Evolutionary conservation across 2,797 vertebrate species (phyloP).

Genomic region (Psittacula derbiana): DNA sequence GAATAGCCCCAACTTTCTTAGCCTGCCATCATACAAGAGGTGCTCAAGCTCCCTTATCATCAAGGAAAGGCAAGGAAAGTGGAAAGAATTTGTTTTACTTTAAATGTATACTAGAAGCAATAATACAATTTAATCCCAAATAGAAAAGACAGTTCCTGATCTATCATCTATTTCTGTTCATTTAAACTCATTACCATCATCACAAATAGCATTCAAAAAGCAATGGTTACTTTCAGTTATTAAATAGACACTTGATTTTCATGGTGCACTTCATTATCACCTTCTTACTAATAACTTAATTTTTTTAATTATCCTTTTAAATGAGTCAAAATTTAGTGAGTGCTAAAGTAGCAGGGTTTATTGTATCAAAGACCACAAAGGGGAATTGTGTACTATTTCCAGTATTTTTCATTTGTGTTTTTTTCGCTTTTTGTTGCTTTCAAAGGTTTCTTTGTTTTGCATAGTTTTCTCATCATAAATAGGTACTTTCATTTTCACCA

Average conservation of each 20-base stretch:
- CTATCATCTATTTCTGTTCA: neutral
- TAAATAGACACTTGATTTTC: neutral
- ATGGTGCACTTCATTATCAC: neutral
- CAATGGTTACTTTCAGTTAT: neutral
- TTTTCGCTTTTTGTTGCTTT: neutral
- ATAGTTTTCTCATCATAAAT: neutral
- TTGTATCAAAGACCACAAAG: neutral
- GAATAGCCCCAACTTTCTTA: neutral
- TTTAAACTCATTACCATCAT: neutral
- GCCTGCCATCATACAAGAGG: neutral
- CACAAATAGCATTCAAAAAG: neutral
- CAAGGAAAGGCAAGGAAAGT: neutral
- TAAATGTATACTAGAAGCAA: neutral
- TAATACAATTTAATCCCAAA: neutral
- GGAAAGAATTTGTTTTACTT: neutral
- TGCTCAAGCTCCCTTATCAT: neutral
- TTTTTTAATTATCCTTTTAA: slow-evolving; percentile 1
- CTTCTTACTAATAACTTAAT: neutral
- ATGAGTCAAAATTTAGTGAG: neutral
- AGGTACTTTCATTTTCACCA: neutral
- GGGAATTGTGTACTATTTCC: neutral
- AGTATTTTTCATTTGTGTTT: neutral
- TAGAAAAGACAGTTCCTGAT: neutral
- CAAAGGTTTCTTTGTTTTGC: neutral
- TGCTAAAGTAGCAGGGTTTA: neutral